Conservation (phyloP, 2,888 invertebrate genomes). For the Dicycla oo region DNA sequence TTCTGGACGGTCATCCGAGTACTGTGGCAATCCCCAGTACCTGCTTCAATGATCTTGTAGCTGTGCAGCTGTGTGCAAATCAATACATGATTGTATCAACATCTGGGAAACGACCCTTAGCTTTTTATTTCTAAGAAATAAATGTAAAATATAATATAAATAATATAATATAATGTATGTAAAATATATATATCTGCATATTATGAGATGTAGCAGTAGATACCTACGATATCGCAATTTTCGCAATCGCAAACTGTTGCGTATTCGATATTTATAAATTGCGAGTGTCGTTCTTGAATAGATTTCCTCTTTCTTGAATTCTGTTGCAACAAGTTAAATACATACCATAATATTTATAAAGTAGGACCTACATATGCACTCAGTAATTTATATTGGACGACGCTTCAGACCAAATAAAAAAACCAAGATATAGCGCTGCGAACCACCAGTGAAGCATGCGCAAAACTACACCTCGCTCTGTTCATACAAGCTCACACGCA, state of each 20-base stretch:
- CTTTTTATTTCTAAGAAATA: background rate
- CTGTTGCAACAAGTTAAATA: slow-evolving; percentile 28
- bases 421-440: too few relatives aligned
- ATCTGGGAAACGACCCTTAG: slow-evolving; percentile 6
- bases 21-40: slow-evolving; percentile 10
- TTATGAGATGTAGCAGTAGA: background rate
- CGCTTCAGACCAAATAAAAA: too few relatives aligned
- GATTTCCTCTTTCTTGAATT: slow-evolving; percentile 25
- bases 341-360: background rate
- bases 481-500: too few relatives aligned
- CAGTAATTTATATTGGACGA: too few relatives aligned
- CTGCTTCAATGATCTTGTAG: slow-evolving; percentile 10
- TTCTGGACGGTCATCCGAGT: slow-evolving; percentile 15
- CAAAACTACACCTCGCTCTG: too few relatives aligned
- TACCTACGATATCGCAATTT: slow-evolving; percentile 1
- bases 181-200: background rate
- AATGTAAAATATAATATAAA: too few relatives aligned
- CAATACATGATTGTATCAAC: slow-evolving; percentile 10
- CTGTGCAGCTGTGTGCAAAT: slow-evolving; percentile 23
- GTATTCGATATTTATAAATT: slow-evolving; percentile 12
- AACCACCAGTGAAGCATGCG: too few relatives aligned
- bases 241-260: slow-evolving; percentile 21
- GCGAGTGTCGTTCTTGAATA: slow-evolving; percentile 8
- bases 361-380: background rate
- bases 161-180: too few relatives aligned